A percentile compares a stretch with the other conserved stretches of the same genome.
Evolutionary conservation across 2,797 vertebrate genomes (phyloP).

Genomic region (Peromyscus eremicus): DNA sequence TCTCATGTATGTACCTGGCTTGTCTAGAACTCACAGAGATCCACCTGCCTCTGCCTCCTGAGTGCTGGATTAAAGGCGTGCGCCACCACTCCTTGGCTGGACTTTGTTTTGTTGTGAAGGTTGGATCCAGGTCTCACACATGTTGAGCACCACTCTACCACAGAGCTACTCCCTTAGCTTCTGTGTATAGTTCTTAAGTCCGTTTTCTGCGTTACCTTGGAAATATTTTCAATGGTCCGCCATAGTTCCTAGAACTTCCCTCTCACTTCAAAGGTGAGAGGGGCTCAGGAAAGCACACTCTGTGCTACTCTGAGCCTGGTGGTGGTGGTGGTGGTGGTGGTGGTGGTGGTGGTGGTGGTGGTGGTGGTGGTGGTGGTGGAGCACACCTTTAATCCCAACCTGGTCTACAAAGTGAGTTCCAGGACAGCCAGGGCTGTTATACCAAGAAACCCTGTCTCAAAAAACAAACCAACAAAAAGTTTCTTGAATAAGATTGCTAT

Average conservation of each 20-base stretch:
- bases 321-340: too few species aligned
- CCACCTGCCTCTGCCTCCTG: neutral
- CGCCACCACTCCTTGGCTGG: neutral
- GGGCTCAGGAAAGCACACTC: neutral
- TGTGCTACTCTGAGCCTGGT: neutral
- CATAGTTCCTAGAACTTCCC: neutral
- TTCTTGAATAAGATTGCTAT: constrained; percentile 26
- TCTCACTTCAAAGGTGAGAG: neutral
- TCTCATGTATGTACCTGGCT: neutral
- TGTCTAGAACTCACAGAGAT: neutral
- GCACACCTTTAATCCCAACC: neutral
- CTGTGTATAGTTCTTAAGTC: constrained; percentile 14
- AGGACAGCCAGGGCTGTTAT: neutral
- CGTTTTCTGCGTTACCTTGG: constrained; percentile 5
- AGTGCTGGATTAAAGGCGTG: neutral
- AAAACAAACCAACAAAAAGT: neutral
- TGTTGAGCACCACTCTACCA: neutral
- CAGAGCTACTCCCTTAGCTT: neutral
- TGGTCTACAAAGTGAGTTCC: neutral
- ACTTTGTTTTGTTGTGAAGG: neutral
- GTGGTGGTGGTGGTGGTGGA: too few species aligned
- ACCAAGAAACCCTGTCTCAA: neutral
- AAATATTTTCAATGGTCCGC: constrained; percentile 29
- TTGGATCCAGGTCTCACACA: neutral
- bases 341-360: too few species aligned